These are phyloP conservation scores for Chaetoderma sp. DNA, from an alignment of 2,888 invertebrate genomes.

Conservation along the genomic window DNA sequence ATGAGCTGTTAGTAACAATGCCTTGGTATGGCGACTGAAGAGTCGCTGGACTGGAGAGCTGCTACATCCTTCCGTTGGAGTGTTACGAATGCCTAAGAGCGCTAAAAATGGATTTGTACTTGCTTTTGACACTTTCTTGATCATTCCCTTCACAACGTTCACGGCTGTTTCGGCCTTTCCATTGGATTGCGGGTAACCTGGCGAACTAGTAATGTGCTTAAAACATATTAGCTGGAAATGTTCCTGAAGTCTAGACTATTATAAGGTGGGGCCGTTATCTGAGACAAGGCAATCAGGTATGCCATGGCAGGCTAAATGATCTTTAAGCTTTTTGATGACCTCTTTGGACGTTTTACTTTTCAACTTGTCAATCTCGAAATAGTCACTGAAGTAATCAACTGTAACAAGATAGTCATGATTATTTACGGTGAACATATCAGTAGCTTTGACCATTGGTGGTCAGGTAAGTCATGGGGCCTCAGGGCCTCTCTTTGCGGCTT, in stretches of 20 bases:
- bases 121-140: too few relatives aligned
- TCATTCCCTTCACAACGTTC: slow-evolving; percentile 4
- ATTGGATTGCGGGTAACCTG: slow-evolving; percentile 13
- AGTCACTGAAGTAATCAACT: slow-evolving; percentile 10
- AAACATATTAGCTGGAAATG: too few relatives aligned
- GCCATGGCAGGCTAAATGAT: slow-evolving; percentile 19
- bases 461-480: neutral
- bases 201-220: neutral
- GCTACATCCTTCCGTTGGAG: too few relatives aligned
- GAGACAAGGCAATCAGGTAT: slow-evolving; percentile 15
- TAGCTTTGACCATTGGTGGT: neutral
- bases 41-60: too few relatives aligned
- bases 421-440: slow-evolving; percentile 6
- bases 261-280: slow-evolving; percentile 23
- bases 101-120: too few relatives aligned
- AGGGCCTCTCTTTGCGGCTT: neutral
- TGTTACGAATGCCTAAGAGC: too few relatives aligned
- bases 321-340: slow-evolving; percentile 10
- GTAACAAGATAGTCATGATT: slow-evolving; percentile 6
- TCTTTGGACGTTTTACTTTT: neutral
- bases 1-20: too few relatives aligned
- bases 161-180: slow-evolving; percentile 16
- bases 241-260: too few relatives aligned
- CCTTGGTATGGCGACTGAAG: too few relatives aligned
- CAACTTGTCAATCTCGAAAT: slow-evolving; percentile 7